Evolutionary conservation across 2,888 invertebrate species (phyloP).

Genomic region (Ophioninae sp.): DNA sequence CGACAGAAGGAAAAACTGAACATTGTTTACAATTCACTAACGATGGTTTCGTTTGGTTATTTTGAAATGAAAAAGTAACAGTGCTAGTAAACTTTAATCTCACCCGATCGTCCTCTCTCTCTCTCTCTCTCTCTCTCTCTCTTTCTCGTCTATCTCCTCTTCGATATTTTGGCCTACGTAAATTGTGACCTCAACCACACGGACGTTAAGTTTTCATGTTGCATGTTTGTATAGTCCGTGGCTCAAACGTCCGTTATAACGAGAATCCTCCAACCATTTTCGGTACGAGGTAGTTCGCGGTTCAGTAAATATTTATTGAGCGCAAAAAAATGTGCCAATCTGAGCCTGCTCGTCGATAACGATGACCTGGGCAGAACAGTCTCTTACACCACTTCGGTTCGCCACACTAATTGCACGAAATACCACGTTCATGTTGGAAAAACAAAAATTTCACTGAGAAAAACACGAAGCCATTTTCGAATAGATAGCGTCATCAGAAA

Average conservation of each 20-base stretch:
- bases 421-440: background rate
- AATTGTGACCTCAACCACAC: background rate
- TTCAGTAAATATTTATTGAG: constrained; percentile 11
- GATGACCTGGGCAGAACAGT: constrained; percentile 1
- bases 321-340: constrained; percentile 11
- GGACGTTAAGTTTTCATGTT: background rate
- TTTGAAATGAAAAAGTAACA: background rate
- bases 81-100: background rate
- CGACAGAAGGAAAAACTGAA: background rate
- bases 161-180: background rate
- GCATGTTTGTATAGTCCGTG: constrained; percentile 10
- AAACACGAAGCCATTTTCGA: background rate
- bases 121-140: background rate
- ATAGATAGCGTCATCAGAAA: background rate
- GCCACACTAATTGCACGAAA: constrained; percentile 1
- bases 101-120: background rate
- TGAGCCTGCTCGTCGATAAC: constrained; percentile 4
- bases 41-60: background rate
- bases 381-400: background rate
- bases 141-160: background rate
- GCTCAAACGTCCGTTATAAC: constrained; percentile 20
- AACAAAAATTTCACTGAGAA: background rate
- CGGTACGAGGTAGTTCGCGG: background rate
- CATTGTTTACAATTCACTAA: background rate
- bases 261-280: constrained; percentile 15